These are phyloP conservation scores for Emydocephalus ijimae DNA, from an alignment of 2,113 vertebrate genomes.

Conservation along the genomic window DNA sequence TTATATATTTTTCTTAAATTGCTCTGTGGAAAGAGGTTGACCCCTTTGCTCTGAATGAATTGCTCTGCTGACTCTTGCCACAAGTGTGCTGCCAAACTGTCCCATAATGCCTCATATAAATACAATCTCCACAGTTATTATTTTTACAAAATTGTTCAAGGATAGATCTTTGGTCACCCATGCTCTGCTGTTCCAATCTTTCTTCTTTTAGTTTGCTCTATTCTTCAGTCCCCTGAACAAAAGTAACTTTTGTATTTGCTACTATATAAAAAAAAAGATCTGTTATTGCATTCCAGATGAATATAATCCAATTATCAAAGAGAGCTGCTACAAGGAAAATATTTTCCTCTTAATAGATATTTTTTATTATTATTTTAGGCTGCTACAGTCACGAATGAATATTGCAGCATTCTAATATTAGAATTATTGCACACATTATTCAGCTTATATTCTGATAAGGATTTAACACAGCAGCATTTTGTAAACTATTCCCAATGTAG, in stretches of 20 bases:
- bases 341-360: neutral
- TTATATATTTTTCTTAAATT: constrained; percentile 50
- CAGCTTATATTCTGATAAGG: neutral
- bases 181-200: constrained; percentile 46
- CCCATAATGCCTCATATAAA: constrained; percentile 67
- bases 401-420: neutral
- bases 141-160: constrained; percentile 64
- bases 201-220: constrained; percentile 28
- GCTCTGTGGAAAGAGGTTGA: constrained; percentile 55
- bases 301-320: neutral
- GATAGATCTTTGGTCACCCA: constrained; percentile 59
- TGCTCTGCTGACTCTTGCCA: constrained; percentile 59
- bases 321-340: neutral
- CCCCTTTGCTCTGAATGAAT: constrained; percentile 55
- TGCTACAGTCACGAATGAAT: neutral
- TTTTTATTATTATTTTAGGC: neutral
- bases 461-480: neutral
- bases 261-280: constrained; percentile 10
- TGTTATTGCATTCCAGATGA: neutral
- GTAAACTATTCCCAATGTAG: neutral
- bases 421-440: neutral
- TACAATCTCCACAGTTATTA: constrained; percentile 64
- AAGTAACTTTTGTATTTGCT: neutral
- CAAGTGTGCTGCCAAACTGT: constrained; percentile 65
- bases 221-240: constrained; percentile 22